phyloP scores from a whole-genome alignment of 2,797 vertebrate genomes.

The Sebastes trivittatus region DNA sequence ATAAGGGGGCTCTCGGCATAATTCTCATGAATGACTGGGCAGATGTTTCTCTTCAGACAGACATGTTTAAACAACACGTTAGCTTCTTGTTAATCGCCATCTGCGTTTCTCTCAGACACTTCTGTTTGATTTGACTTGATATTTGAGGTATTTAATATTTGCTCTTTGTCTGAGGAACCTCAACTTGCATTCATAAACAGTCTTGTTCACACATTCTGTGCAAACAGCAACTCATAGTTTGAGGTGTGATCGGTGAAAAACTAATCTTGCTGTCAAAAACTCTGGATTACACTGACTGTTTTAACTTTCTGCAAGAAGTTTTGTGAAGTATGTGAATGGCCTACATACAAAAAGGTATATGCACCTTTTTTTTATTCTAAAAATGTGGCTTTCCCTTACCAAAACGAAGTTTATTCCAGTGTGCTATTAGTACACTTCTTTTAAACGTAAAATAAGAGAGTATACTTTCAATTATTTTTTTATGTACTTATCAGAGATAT shows the following conservation, averaged over 20 bases:
- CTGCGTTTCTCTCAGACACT: neutral
- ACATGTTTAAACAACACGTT: constrained; percentile 20
- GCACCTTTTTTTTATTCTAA: neutral
- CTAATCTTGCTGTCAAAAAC: neutral
- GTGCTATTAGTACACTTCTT: too few relatives aligned
- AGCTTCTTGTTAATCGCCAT: constrained; percentile 13
- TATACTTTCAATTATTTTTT: too few relatives aligned
- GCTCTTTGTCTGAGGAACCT: neutral
- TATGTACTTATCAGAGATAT: too few relatives aligned
- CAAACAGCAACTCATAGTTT: constrained; percentile 12
- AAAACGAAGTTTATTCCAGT: too few relatives aligned
- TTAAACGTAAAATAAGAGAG: too few relatives aligned
- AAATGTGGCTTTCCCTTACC: neutral
- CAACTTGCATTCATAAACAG: neutral
- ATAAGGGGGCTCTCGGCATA: neutral
- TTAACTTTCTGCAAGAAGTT: neutral
- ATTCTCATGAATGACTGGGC: constrained; percentile 43
- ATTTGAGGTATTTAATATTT: constrained; percentile 22
- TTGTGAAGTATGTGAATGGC: neutral
- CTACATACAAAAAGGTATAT: neutral
- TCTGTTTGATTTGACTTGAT: constrained; percentile 16
- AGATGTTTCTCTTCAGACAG: neutral
- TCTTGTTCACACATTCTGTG: neutral
- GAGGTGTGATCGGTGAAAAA: constrained; percentile 12
- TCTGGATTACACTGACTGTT: neutral